A percentile compares a stretch with the other conserved stretches of the same genome.
Evolutionary conservation across 2,797 vertebrate genomes (phyloP).

Genomic region (Centroberyx gerrardi): DNA sequence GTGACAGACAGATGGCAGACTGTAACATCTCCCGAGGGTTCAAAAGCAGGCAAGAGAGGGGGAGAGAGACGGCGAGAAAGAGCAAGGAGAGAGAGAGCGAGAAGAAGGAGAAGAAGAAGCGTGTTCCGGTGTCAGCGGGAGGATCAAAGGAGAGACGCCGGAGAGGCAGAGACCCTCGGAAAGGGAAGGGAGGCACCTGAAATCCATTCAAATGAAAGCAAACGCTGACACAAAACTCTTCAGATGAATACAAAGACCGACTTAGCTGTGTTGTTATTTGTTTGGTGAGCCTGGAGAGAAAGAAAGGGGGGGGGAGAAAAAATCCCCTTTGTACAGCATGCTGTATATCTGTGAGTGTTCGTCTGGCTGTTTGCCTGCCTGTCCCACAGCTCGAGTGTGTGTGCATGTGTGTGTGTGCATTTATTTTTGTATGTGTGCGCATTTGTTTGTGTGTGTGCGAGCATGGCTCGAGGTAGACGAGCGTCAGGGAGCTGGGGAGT

Average conservation of each 20-base stretch:
- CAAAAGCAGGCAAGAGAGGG: conserved; percentile 36
- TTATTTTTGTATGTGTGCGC: neutral
- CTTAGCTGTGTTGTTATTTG: conserved; percentile 41
- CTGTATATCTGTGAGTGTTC: conserved; percentile 54
- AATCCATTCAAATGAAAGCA: conserved; percentile 73
- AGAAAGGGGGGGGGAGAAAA: neutral
- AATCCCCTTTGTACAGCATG: conserved; percentile 16
- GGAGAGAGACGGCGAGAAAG: neutral
- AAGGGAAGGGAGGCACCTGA: conserved; percentile 44
- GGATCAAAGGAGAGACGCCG: conserved; percentile 41
- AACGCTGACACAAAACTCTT: conserved; percentile 45
- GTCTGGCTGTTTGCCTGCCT: conserved; percentile 51
- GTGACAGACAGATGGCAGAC: conserved; percentile 47
- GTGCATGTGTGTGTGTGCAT: neutral
- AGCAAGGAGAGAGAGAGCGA: neutral
- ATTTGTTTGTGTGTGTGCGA: conserved; percentile 16
- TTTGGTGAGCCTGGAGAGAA: conserved; percentile 53
- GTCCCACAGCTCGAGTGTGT: conserved; percentile 34
- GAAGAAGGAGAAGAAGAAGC: neutral
- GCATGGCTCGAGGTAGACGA: conserved; percentile 51
- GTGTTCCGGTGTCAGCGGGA: conserved; percentile 45
- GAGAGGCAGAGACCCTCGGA: conserved; percentile 34
- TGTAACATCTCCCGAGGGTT: conserved; percentile 44
- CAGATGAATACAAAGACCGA: conserved; percentile 63
- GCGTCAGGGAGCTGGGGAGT: conserved; percentile 63